Conservation (phyloP, 2,797 vertebrate genomes). For the Lagodon rhomboides region DNA sequence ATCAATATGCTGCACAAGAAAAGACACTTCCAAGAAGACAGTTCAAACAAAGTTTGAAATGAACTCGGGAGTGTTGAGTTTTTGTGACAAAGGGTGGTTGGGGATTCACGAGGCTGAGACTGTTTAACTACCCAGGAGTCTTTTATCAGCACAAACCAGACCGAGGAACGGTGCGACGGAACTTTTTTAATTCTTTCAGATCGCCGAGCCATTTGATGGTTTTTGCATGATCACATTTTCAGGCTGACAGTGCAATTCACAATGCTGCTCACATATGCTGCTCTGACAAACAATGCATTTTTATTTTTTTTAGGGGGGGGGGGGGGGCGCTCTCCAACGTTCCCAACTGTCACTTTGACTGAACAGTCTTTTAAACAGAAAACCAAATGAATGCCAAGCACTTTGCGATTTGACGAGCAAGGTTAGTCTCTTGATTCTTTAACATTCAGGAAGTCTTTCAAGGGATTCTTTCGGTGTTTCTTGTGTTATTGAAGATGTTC, state of each 20-base stretch:
- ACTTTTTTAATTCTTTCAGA: constrained; percentile 46
- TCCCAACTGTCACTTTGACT: constrained; percentile 5
- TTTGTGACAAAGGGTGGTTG: constrained; percentile 20
- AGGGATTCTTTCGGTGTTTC: neutral
- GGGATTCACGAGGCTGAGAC: constrained; percentile 13
- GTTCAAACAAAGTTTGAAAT: constrained; percentile 26
- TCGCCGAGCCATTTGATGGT: constrained; percentile 39
- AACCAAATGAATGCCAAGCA: constrained; percentile 23
- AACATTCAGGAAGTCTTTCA: neutral
- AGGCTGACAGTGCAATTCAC: constrained; percentile 43
- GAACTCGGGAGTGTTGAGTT: neutral
- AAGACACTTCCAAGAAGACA: neutral
- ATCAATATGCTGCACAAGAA: neutral
- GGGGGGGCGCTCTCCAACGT: neutral
- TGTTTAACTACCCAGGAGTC: constrained; percentile 34
- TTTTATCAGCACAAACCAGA: constrained; percentile 63
- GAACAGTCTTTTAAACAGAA: neutral
- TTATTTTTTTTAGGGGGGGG: neutral
- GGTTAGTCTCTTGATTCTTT: constrained; percentile 1
- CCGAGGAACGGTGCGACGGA: constrained; percentile 35
- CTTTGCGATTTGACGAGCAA: neutral
- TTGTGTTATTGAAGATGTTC: neutral
- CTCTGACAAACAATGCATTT: constrained; percentile 43
- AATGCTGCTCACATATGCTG: constrained; percentile 28
- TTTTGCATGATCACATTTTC: constrained; percentile 59